phyloP scores from a whole-genome alignment of 2,113 vertebrate species.

The Diadophis punctatus region DNA sequence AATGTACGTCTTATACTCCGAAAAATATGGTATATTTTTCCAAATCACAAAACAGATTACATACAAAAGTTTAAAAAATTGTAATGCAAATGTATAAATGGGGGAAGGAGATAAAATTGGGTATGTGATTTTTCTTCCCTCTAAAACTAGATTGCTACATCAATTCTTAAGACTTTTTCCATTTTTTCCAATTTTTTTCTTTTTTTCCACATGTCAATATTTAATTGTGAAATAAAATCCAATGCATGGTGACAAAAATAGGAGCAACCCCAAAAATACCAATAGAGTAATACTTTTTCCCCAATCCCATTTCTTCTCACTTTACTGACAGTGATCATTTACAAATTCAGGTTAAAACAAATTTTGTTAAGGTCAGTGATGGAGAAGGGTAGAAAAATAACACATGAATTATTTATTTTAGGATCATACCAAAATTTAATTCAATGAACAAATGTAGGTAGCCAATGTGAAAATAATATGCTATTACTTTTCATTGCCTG shows the following conservation, averaged over 20 bases:
- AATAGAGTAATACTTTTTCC: neutral
- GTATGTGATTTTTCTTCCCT: neutral
- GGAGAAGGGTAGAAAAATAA: neutral
- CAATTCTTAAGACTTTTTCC: neutral
- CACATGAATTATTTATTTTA: neutral
- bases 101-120: constrained; percentile 25
- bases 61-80: neutral
- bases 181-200: neutral
- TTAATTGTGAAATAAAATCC: neutral
- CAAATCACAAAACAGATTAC: constrained; percentile 31
- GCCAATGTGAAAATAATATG: constrained; percentile 31
- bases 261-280: neutral
- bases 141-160: neutral
- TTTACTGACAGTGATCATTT: neutral
- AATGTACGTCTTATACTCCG: too few species aligned
- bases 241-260: neutral
- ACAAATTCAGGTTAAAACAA: neutral
- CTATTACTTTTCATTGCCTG: constrained; percentile 40
- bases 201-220: neutral
- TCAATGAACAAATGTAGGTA: constrained; percentile 10
- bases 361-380: neutral
- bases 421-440: neutral
- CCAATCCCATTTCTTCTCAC: neutral
- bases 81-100: neutral
- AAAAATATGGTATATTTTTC: constrained; percentile 19